Evolutionary conservation across 2,113 vertebrate genomes (phyloP).

Genomic region (Rostratula benghalensis): DNA sequence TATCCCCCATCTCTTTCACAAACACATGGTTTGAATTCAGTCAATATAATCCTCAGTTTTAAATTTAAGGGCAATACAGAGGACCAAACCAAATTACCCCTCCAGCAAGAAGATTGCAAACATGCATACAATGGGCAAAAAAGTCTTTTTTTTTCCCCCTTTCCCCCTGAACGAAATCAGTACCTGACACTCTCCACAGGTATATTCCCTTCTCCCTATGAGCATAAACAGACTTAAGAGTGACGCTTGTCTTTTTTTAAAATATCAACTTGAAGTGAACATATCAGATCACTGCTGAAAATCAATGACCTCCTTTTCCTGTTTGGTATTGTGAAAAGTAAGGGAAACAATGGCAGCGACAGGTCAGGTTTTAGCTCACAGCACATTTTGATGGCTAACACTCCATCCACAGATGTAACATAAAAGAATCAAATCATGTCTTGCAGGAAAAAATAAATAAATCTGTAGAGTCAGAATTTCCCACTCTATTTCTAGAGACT

Average conservation of each 20-base stretch:
- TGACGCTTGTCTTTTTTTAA: not conserved
- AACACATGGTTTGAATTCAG: not conserved
- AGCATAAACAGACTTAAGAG: not conserved
- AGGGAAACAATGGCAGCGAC: not conserved
- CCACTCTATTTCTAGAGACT: not conserved
- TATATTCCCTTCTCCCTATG: not conserved
- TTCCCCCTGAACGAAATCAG: not conserved
- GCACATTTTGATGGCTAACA: not conserved
- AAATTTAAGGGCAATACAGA: not conserved
- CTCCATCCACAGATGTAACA: not conserved
- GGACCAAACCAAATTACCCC: not conserved
- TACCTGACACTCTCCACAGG: too few relatives aligned
- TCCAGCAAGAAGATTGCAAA: not conserved
- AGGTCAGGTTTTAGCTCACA: not conserved
- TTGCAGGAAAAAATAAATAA: not conserved
- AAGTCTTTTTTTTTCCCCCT: fast-evolving
- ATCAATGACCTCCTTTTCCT: not conserved
- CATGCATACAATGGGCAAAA: fast-evolving
- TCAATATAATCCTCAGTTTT: not conserved
- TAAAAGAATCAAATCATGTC: not conserved
- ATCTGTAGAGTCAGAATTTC: not conserved
- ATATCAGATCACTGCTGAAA: not conserved
- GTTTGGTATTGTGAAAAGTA: not conserved
- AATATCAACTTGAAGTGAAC: not conserved
- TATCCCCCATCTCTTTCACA: not conserved